Evolutionary conservation across 2,888 invertebrate species (phyloP), one percentile per base, ranked within the genome.

Genomic region (Callinectes sapidus): DNA sequence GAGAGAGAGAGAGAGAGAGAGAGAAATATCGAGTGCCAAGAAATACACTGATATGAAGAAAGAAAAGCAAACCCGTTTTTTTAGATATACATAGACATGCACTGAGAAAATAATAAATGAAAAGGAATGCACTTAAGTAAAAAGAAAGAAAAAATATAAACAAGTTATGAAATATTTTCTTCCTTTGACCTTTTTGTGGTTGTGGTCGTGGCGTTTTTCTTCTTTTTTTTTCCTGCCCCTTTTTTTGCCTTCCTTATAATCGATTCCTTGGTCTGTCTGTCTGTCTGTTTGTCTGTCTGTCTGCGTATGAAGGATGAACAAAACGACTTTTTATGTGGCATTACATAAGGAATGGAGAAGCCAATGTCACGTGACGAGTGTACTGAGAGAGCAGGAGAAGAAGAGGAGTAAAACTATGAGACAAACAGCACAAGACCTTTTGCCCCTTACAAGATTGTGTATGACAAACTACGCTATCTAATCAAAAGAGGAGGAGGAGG

Each of bases 1-100:
- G 88, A 88, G 88, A 88, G 88, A 54, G 42, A 88, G 48, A 88
- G 85, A 85, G 85, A 85, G 85, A 85, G 85, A 85, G 54, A 85
- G 85, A 85, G 35, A 85, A 28, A 85, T 28, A 85, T 5, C 42
- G 85, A 85, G 35, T 28, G 85, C 18, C 23, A 71, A 85, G 85
- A 32, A 23, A 85, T 28, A 32, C 2, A 85, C 28, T 28, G 85
- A 85, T 28, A 48, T 28, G 1, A 13, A 85, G 39, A 85, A 13
- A 85, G 23, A n/a, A n/a, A n/a, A n/a, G n/a, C n/a, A n/a, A n/a
- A n/a, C n/a, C n/a, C n/a, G n/a, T n/a, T n/a, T n/a, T n/a, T n/a
- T n/a, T n/a, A n/a, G n/a, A n/a, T n/a, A 66, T 13, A 66, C 2
- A 66, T 2, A 16, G 23, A 66, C 2, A 66, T 23, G 1, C 5